These are phyloP conservation scores for Chrysolina haemoptera DNA, from an alignment of 2,888 invertebrate genomes.

Conservation along the genomic window DNA sequence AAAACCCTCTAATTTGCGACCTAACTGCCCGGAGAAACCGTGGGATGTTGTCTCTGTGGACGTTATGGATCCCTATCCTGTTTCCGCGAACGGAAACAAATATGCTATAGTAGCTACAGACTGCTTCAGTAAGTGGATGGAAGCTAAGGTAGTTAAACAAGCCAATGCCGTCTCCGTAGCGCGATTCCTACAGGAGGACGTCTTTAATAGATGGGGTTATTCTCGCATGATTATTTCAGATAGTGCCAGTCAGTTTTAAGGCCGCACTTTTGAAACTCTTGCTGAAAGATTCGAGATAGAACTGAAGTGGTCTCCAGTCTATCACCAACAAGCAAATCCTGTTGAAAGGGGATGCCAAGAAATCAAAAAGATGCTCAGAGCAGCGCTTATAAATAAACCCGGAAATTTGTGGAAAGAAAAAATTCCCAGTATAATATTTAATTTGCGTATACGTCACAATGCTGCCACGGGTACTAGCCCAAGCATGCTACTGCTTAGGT, in stretches of 20 bases:
- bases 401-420: not conserved
- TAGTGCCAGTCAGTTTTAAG: conserved; percentile 32
- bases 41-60: too few species aligned
- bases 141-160: not conserved
- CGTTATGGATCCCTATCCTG: too few species aligned
- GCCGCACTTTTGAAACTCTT: too few species aligned
- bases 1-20: conserved; percentile 9
- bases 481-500: not conserved
- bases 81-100: too few species aligned
- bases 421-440: not conserved
- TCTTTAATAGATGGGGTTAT: conserved; percentile 33
- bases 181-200: not conserved
- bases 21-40: not conserved
- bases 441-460: not conserved
- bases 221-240: conserved; percentile 35
- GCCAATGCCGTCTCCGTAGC: not conserved
- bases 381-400: not conserved
- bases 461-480: not conserved
- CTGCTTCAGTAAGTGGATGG: conserved; percentile 38
- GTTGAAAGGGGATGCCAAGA: too few species aligned
- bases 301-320: too few species aligned
- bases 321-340: too few species aligned
- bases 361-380: not conserved
- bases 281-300: too few species aligned
- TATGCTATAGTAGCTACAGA: too few species aligned